A percentile compares a stretch with the other conserved stretches of the same genome.
phyloP scores from a whole-genome alignment of 2,113 vertebrate genomes.

The Corythoichthys haematopterus region DNA sequence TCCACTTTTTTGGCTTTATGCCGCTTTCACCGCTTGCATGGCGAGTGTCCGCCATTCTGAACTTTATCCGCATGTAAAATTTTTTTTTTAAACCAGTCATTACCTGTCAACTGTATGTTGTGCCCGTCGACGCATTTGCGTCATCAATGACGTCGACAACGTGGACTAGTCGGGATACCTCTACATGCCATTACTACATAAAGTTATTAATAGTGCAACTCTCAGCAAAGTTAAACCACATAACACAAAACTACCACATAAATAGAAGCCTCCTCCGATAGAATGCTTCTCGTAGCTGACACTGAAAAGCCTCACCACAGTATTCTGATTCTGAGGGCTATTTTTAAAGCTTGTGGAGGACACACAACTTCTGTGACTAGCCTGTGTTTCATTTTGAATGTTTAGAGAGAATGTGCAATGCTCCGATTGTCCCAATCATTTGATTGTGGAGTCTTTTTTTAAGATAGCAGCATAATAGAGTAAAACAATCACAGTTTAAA shows the following conservation, averaged over 20 bases:
- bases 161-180: no score
- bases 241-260: conserved; percentile 45
- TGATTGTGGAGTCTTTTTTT: background rate
- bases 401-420: conserved; percentile 12
- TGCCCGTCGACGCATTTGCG: no score
- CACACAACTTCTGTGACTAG: background rate
- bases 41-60: no score
- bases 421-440: conserved; percentile 1
- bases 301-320: conserved; percentile 19
- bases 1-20: no score
- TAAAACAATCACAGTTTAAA: no score
- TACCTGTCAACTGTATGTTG: no score
- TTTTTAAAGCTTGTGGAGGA: conserved; percentile 41
- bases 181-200: no score
- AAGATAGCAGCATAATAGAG: background rate
- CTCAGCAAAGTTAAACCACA: conserved; percentile 38
- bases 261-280: conserved; percentile 43
- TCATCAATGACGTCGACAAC: no score
- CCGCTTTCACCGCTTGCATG: no score
- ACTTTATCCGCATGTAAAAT: no score
- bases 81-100: no score
- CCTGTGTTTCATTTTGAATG: conserved; percentile 16
- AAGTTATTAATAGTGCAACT: conserved; percentile 10
- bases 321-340: conserved; percentile 33
- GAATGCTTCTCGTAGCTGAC: conserved; percentile 20